These are phyloP conservation scores for Chlorops oryzae DNA, from an alignment of 1,140 invertebrate genomes.

Conservation along the genomic window DNA sequence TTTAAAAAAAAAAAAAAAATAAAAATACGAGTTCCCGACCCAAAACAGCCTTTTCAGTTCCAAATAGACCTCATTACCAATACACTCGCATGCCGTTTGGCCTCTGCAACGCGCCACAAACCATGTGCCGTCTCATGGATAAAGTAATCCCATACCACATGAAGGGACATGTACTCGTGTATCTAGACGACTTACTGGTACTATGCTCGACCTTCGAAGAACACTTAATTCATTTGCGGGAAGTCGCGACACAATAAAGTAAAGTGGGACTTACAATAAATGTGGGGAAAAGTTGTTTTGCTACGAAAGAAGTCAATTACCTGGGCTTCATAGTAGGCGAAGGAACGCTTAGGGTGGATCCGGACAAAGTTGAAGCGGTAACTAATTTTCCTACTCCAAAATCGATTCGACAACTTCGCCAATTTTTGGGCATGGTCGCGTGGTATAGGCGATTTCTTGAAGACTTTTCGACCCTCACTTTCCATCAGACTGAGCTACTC, in stretches of 20 bases:
- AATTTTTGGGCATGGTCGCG: conserved; percentile 20
- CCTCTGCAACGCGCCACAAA: neutral
- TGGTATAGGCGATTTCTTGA: conserved; percentile 40
- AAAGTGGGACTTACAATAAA: neutral
- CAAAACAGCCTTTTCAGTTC: conserved; percentile 47
- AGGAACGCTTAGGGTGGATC: neutral
- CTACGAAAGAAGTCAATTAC: neutral
- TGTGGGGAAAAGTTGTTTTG: neutral
- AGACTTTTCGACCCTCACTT: conserved; percentile 28
- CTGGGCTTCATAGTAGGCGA: neutral
- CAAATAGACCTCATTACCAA: conserved; percentile 36
- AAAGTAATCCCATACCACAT: neutral
- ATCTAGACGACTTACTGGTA: conserved; percentile 4
- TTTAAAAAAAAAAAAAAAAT: too few relatives aligned
- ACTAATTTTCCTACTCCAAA: neutral
- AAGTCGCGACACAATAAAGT: neutral
- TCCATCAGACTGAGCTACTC: conserved; percentile 31
- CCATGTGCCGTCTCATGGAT: neutral
- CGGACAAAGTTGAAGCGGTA: neutral
- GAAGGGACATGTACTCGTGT: neutral
- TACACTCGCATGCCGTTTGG: too few relatives aligned
- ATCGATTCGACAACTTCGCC: neutral
- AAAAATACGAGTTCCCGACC: conserved; percentile 21
- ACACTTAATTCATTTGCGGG: neutral
- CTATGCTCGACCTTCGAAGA: neutral